Evolutionary conservation across 2,888 invertebrate species (phyloP).

Genomic region (Thecophora atra): DNA sequence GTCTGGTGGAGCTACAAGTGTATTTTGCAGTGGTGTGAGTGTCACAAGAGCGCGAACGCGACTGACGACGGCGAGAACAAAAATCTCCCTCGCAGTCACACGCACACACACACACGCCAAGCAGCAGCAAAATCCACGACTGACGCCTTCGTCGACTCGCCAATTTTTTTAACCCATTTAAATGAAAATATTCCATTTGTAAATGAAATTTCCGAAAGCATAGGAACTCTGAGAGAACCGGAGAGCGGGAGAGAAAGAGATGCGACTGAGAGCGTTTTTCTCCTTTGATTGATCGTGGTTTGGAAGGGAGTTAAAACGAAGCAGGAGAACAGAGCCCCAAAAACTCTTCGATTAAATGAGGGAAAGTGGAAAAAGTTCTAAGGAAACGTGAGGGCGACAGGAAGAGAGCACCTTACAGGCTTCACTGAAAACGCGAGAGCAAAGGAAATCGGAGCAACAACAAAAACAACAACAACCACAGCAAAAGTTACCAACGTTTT

Average conservation of each 20-base stretch:
- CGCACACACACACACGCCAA: slow-evolving; percentile 10
- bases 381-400: neutral
- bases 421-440: neutral
- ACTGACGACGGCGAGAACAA: neutral
- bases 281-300: too few relatives aligned
- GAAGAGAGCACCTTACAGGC: neutral
- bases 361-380: neutral
- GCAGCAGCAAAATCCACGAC: neutral
- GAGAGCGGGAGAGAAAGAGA: too few relatives aligned
- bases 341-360: neutral
- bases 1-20: slow-evolving; percentile 25
- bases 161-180: neutral
- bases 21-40: slow-evolving; percentile 20
- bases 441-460: neutral
- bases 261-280: too few relatives aligned
- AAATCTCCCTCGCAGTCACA: neutral
- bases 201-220: neutral
- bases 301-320: neutral
- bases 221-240: neutral
- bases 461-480: slow-evolving; percentile 5
- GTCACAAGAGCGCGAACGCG: neutral
- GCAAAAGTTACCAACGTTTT: neutral
- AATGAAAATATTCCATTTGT: slow-evolving; percentile 2
- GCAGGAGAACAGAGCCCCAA: neutral
- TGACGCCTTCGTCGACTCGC: neutral